Evolutionary conservation across 1,140 invertebrate species (phyloP).

Genomic region (Drosophila santomea): DNA sequence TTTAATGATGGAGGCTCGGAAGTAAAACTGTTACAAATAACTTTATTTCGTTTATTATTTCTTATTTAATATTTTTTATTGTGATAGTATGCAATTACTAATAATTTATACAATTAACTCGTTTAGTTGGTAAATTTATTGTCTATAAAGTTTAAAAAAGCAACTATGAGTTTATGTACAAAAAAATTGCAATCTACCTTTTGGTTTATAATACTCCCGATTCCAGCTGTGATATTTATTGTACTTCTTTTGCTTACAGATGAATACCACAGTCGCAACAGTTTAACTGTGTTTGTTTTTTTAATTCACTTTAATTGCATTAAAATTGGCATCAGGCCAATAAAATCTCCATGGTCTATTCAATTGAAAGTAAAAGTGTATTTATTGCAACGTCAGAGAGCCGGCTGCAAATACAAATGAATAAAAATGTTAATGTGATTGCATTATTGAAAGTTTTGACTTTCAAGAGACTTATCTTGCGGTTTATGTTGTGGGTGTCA

Average conservation of each 20-base stretch:
- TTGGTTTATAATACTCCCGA: background rate
- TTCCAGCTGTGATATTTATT: background rate
- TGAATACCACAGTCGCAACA: background rate
- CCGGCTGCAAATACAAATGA: background rate
- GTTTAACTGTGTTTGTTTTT: slow-evolving; percentile 4
- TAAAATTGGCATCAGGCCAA: slow-evolving; percentile 3
- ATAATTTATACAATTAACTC: too few relatives aligned
- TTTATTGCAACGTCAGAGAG: background rate
- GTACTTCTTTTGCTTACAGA: background rate
- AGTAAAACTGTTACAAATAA: too few relatives aligned
- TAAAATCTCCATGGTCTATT: slow-evolving; percentile 7
- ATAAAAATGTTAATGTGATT: slow-evolving; percentile 32
- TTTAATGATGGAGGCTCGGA: too few relatives aligned
- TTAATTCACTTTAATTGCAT: slow-evolving; percentile 6
- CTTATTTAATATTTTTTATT: too few relatives aligned
- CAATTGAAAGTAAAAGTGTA: slow-evolving; percentile 13
- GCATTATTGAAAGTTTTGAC: slow-evolving; percentile 17
- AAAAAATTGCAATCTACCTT: background rate
- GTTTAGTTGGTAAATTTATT: background rate
- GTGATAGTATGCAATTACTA: too few relatives aligned
- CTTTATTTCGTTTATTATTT: too few relatives aligned
- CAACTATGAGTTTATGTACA: background rate
- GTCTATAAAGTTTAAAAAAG: background rate
- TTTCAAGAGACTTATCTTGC: slow-evolving; percentile 31
- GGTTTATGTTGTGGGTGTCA: slow-evolving; percentile 36